Base-by-base conservation (phyloP, 2,888 invertebrate species). In the Strigamia transsilvanica region DNA sequence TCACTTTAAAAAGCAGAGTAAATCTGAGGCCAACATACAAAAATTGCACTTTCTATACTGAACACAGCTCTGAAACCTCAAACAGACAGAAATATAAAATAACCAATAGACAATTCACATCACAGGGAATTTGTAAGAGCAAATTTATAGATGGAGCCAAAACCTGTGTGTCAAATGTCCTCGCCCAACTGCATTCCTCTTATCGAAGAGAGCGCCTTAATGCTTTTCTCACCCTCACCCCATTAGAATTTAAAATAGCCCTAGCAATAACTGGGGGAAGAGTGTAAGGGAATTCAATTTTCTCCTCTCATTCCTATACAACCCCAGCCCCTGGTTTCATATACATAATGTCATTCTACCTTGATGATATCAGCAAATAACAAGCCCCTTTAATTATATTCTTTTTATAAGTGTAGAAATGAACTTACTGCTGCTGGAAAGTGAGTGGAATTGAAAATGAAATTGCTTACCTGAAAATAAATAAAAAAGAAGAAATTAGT, bases 241-340 rank as follows among this genome's bases (percentile, higher is more conserved):
- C 61, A 61, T 61, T 61, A 61, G 61, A 61, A 61, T 61, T 61
- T 61, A 61, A 61, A 61, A 61, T 61, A 61, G 61, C 18, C 42
- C 23, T 18, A 21, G 61, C 61, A 61, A 61, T 61, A 61, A 61
- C n/a, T 21, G 18, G 61, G 34, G 61, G 61, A 61, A 61, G 61
- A 61, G 61, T 61, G 61, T 61, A 21, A n/a, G 61, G 61, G 61
- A 61, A 61, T 61, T 61, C 61, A 61, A 61, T 61, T 61, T 61
- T 61, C 61, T 18, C 2, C 61, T 61, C 51, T 61, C 61, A 61
- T 61, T 61, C 61, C 61, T 3, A 61, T 61, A 61, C 61, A 61
- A 15, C 51, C 18, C 61, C 61, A 61, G 18, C n/a, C 61, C 61
- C 61, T 23, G 4, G 61, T 61, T 23, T 61, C 61, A 61, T 61